Evolutionary conservation across 2,888 invertebrate species (phyloP).

Genomic region (Orthosia gracilis): DNA sequence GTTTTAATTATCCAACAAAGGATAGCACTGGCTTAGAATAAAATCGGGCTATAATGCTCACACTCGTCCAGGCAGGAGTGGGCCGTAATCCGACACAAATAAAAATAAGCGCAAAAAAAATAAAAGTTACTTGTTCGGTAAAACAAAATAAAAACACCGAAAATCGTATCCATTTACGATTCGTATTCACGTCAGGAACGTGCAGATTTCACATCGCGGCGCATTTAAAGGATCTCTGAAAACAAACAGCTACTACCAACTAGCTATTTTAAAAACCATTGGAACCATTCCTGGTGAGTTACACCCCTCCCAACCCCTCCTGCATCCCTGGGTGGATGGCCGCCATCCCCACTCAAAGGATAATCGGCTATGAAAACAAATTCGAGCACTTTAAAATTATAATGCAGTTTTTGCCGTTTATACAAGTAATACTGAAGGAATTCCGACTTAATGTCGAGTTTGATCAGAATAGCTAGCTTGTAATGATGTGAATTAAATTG

Average conservation of each 20-base stretch:
- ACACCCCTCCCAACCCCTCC: conserved; percentile 10
- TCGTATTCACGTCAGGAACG: conserved; percentile 38
- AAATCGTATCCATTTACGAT: conserved; percentile 37
- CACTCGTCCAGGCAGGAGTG: no score
- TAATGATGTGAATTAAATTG: not conserved
- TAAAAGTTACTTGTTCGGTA: not conserved
- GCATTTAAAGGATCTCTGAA: conserved; percentile 63
- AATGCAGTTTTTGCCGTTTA: conserved; percentile 49
- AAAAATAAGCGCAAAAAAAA: no score
- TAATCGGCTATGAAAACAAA: conserved; percentile 69
- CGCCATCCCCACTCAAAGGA: conserved; percentile 60
- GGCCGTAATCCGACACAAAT: no score
- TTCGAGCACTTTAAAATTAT: conserved; percentile 61
- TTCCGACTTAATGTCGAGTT: conserved; percentile 5
- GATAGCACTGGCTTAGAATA: no score
- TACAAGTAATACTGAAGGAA: conserved; percentile 10
- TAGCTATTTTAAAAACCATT: conserved; percentile 61
- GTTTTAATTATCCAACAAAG: not conserved
- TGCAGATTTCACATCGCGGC: conserved; percentile 40
- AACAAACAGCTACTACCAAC: conserved; percentile 58
- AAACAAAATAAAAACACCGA: conserved; percentile 13
- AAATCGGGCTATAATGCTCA: no score
- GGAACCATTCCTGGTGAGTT: conserved; percentile 52
- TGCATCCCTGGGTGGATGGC: conserved; percentile 18
- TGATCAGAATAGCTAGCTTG: conserved; percentile 9